Conservation (phyloP, 1,140 invertebrate genomes). For the Procambarus clarkii region DNA sequence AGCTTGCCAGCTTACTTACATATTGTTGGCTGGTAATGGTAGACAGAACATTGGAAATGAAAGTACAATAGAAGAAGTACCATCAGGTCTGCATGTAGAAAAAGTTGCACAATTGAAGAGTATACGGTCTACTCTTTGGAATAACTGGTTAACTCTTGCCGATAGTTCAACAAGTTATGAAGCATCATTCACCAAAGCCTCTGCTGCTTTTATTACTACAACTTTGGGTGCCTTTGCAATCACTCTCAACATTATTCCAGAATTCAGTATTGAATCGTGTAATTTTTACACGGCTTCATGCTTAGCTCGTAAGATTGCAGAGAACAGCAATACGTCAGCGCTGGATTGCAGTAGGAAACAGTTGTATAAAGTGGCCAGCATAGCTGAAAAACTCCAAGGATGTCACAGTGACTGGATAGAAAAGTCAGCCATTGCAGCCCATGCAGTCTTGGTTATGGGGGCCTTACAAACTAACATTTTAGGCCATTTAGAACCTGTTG, state of each 20-base stretch:
- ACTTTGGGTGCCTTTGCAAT: conserved; percentile 19
- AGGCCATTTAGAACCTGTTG: conserved; percentile 79
- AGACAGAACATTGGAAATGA: background rate
- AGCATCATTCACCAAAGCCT: conserved; percentile 58
- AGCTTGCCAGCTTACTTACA: conserved; percentile 58
- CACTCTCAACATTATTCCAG: conserved; percentile 1
- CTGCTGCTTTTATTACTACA: conserved; percentile 31
- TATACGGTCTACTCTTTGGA: conserved; percentile 78
- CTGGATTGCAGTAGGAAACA: conserved; percentile 3
- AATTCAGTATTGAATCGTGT: conserved; percentile 7
- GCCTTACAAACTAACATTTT: conserved; percentile 77
- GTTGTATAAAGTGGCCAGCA: conserved; percentile 23
- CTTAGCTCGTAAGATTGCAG: conserved; percentile 26
- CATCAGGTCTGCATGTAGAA: conserved; percentile 75
- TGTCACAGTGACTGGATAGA: conserved; percentile 29
- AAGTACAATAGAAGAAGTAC: conserved; percentile 56
- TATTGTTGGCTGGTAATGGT: conserved; percentile 37
- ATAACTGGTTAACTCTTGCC: conserved; percentile 75
- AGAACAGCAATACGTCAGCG: background rate
- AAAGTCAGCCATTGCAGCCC: conserved; percentile 41
- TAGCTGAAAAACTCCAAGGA: conserved; percentile 1
- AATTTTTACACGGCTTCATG: conserved; percentile 22
- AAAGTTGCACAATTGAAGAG: conserved; percentile 75
- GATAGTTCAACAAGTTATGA: conserved; percentile 51
- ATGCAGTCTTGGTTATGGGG: conserved; percentile 74